These are phyloP conservation scores for Coracopsis vasa DNA, from an alignment of 2,113 vertebrate genomes.

Conservation along the genomic window DNA sequence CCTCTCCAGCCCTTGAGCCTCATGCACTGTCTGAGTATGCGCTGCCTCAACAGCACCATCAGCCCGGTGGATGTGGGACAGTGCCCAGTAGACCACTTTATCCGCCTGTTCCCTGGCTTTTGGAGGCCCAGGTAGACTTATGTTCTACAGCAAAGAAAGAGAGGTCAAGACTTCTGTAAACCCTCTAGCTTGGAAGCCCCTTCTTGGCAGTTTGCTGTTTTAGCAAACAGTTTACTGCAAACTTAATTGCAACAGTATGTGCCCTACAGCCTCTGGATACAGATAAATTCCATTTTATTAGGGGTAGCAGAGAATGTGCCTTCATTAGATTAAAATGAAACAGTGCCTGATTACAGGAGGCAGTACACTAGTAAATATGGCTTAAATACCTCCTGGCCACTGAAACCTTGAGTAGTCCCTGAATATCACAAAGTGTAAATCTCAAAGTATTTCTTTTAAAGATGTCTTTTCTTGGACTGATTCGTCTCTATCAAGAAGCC, in stretches of 20 bases:
- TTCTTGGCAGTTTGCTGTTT: background rate
- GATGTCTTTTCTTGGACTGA: background rate
- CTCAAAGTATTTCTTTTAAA: background rate
- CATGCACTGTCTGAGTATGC: accelerated
- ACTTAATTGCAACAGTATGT: background rate
- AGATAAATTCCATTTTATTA: background rate
- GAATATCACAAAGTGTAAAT: background rate
- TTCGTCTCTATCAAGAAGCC: background rate
- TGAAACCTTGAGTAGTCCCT: background rate
- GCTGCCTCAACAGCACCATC: background rate
- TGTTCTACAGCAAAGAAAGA: background rate
- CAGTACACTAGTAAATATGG: background rate
- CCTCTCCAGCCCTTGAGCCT: background rate
- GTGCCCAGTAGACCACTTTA: background rate
- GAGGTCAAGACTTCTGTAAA: background rate
- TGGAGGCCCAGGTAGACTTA: background rate
- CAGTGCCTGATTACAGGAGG: background rate
- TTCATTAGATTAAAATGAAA: background rate
- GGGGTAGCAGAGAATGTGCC: background rate
- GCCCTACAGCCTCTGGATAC: background rate
- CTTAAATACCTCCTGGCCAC: background rate
- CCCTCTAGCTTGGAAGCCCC: background rate
- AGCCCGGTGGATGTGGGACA: background rate
- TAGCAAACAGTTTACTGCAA: background rate
- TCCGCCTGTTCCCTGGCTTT: background rate